Conservation (phyloP, 2,113 vertebrate species). For the Empidonax traillii region DNA sequence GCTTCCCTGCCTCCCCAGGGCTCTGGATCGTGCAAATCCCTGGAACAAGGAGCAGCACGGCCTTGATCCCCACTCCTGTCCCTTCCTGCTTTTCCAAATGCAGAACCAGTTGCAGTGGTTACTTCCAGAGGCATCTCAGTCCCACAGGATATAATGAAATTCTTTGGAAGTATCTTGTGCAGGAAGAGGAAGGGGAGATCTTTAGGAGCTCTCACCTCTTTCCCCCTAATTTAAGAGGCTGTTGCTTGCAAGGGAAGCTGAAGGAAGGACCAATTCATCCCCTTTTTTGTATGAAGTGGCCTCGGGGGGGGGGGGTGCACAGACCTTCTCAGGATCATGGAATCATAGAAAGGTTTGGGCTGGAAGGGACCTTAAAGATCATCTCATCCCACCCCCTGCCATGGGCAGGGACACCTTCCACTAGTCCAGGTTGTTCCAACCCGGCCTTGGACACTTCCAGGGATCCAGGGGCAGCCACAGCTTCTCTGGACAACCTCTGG, state of each 20-base stretch:
- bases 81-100: background rate
- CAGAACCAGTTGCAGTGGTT: too few species aligned
- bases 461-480: background rate
- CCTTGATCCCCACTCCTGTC: background rate
- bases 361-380: background rate
- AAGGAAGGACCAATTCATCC: background rate
- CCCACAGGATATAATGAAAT: background rate
- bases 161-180: accelerated
- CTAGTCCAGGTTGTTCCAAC: accelerated
- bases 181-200: background rate
- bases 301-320: background rate
- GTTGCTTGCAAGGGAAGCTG: background rate
- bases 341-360: background rate
- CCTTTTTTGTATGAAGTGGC: background rate
- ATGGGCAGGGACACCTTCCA: background rate
- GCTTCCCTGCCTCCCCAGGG: background rate
- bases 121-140: background rate
- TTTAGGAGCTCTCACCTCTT: background rate
- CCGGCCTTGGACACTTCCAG: too few species aligned
- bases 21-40: background rate
- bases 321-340: background rate
- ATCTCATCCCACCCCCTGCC: accelerated
- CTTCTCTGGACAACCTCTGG: background rate
- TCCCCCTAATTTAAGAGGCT: background rate
- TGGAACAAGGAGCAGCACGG: background rate